These are phyloP conservation scores for Gastrophysa polygoni DNA, from an alignment of 2,888 invertebrate genomes.

Conservation along the genomic window DNA sequence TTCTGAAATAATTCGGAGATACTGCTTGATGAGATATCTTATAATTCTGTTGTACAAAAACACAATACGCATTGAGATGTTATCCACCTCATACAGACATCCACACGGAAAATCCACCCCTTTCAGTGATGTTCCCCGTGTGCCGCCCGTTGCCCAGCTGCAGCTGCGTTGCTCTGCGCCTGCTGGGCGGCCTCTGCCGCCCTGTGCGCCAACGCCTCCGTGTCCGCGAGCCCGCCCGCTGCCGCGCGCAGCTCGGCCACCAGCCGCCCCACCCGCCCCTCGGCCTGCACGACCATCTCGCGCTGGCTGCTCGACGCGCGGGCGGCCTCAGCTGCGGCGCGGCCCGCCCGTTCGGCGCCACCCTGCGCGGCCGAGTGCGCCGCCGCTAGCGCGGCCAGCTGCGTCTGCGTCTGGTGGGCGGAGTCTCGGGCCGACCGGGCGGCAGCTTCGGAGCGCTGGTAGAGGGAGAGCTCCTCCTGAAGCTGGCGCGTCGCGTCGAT, in stretches of 20 bases:
- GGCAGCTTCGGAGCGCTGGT: conserved; percentile 71
- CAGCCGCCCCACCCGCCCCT: conserved; percentile 67
- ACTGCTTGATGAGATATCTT: no score
- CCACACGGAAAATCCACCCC: not conserved
- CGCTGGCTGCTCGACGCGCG: conserved; percentile 40
- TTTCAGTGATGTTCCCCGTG: no score
- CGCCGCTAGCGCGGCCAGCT: conserved; percentile 69
- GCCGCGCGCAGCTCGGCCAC: conserved; percentile 72
- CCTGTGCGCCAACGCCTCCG: conserved; percentile 70
- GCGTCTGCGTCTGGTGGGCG: conserved; percentile 71
- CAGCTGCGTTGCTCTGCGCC: conserved; percentile 74
- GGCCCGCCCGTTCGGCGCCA: conserved; percentile 35
- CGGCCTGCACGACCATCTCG: conserved; percentile 60
- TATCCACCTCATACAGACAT: no score
- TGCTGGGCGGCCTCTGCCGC: conserved; percentile 69
- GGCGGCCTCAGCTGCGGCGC: conserved; percentile 37
- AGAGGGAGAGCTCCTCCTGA: conserved; percentile 70
- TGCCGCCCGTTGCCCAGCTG: no score
- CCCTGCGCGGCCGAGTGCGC: conserved; percentile 60
- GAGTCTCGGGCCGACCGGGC: conserved; percentile 71
- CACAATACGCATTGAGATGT: no score
- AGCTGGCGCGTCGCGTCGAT: conserved; percentile 69
- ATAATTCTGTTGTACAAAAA: no score
- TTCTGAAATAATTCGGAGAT: no score
- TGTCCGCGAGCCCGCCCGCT: conserved; percentile 72